phyloP scores from a whole-genome alignment of 2,797 vertebrate species.

The Chrysocyon brachyurus region DNA sequence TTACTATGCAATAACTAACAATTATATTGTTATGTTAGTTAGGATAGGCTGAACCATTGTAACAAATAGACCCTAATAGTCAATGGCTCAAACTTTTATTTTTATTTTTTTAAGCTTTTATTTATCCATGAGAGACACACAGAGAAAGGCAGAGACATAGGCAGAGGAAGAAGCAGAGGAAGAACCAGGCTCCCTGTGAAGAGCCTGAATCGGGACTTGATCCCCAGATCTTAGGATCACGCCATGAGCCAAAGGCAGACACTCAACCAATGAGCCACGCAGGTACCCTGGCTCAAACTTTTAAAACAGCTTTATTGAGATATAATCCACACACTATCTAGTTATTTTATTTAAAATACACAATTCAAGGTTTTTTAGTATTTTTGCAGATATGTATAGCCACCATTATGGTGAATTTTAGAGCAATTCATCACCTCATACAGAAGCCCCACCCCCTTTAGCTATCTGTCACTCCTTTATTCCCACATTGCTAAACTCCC shows the following conservation, averaged over 20 bases:
- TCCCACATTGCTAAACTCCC: not conserved
- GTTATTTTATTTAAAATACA: not conserved
- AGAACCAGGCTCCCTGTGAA: too few relatives aligned
- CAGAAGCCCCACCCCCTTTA: not conserved
- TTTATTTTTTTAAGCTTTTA: too few relatives aligned
- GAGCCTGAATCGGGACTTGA: too few relatives aligned
- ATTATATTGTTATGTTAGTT: not conserved
- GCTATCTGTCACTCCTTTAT: not conserved
- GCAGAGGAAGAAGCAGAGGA: too few relatives aligned
- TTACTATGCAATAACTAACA: too few relatives aligned
- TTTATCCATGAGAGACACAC: too few relatives aligned
- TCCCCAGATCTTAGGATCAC: too few relatives aligned
- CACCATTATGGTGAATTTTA: not conserved
- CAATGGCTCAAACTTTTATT: not conserved
- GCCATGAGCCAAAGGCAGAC: too few relatives aligned
- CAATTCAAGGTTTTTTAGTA: not conserved
- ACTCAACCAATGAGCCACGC: too few relatives aligned
- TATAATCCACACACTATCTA: not conserved
- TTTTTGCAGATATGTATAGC: not conserved
- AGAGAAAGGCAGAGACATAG: too few relatives aligned
- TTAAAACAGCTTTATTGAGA: not conserved
- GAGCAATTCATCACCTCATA: not conserved
- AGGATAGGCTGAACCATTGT: not conserved
- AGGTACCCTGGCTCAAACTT: not conserved
- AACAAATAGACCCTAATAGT: not conserved